A percentile compares a stretch with the other conserved stretches of the same genome.
These are phyloP conservation scores for Lacanobia oleracea DNA, from an alignment of 2,888 invertebrate species.

Conservation along the genomic window DNA sequence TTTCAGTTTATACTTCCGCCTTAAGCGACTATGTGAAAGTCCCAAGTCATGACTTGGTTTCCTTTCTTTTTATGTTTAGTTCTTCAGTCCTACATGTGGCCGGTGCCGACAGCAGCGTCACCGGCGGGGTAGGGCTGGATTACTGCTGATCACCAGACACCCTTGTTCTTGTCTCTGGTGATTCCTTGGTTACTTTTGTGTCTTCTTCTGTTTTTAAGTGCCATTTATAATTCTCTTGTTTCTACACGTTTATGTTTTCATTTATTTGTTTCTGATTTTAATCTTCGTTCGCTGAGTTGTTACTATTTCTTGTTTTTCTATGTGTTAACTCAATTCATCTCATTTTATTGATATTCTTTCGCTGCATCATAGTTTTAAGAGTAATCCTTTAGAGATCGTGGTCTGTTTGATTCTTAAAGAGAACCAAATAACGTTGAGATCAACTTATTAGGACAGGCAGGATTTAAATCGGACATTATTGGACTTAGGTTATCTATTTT, in stretches of 20 bases:
- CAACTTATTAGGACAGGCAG: not conserved
- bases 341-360: not conserved
- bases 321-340: not conserved
- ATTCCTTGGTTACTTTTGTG: constrained; percentile 21
- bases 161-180: constrained; percentile 25
- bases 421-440: not conserved
- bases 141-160: constrained; percentile 48
- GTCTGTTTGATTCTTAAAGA: constrained; percentile 3
- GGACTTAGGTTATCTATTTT: not conserved
- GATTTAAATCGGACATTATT: constrained; percentile 26
- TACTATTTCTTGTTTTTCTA: not conserved
- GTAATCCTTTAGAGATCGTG: constrained; percentile 20
- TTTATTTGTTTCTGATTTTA: not conserved
- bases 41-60: not conserved
- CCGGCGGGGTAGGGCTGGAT: constrained; percentile 19
- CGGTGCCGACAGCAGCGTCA: constrained; percentile 49
- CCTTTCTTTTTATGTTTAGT: too few relatives aligned
- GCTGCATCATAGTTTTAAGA: constrained; percentile 36
- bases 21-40: not conserved
- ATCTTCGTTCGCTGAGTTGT: not conserved
- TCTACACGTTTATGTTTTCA: not conserved
- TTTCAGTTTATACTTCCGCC: too few relatives aligned
- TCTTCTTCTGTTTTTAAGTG: not conserved
- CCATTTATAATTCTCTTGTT: not conserved
- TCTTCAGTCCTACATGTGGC: constrained; percentile 5